These are phyloP conservation scores for Bibio marci DNA, from an alignment of 2,888 invertebrate species.

Conservation along the genomic window DNA sequence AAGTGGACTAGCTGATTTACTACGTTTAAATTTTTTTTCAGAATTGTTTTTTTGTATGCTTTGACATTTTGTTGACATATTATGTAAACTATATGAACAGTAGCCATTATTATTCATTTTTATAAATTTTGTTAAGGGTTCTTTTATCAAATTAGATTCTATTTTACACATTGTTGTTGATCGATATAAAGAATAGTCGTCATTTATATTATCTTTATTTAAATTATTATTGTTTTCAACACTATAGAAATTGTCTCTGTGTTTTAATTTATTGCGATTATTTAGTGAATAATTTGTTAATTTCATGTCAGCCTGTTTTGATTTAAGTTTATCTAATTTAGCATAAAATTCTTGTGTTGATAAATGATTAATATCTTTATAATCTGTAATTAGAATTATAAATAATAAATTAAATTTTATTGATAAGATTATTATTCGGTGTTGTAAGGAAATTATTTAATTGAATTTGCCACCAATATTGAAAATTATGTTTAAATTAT, in stretches of 20 bases:
- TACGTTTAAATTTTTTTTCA: slow-evolving; percentile 16
- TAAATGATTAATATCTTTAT: slow-evolving; percentile 57
- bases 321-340: slow-evolving; percentile 45
- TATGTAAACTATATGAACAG: too few species aligned
- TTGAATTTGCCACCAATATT: too few species aligned
- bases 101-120: too few species aligned
- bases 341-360: slow-evolving; percentile 58
- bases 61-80: too few species aligned
- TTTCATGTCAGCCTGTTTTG: slow-evolving; percentile 39
- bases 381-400: slow-evolving; percentile 34
- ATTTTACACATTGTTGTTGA: not conserved
- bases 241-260: not conserved
- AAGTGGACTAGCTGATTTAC: slow-evolving; percentile 40
- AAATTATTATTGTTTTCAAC: not conserved
- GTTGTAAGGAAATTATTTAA: too few species aligned
- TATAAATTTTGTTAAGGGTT: too few species aligned
- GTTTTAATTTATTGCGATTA: not conserved
- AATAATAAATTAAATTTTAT: not conserved
- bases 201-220: not conserved
- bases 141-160: too few species aligned
- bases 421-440: not conserved
- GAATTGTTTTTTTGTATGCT: too few species aligned
- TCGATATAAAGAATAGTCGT: not conserved
- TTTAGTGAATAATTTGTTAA: not conserved
- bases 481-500: too few species aligned